Percentiles rank a stretch among this genome's conserved stretches.
These are phyloP conservation scores for Tigriopus californicus DNA, from an alignment of 2,888 invertebrate species.

Conservation along the genomic window DNA sequence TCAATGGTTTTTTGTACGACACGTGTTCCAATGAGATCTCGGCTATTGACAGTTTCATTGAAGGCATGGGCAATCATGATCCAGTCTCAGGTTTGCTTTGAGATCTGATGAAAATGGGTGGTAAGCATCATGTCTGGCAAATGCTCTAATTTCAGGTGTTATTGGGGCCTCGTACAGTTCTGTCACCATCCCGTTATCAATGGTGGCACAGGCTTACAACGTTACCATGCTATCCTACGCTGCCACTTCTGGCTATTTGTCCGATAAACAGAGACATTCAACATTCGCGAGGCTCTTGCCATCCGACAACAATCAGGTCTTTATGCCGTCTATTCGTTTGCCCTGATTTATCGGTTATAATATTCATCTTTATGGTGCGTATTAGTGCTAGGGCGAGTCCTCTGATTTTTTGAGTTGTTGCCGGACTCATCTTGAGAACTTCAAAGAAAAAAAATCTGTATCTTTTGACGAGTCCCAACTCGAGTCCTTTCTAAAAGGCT, in stretches of 20 bases:
- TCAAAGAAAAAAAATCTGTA: too few relatives aligned
- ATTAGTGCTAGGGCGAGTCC: too few relatives aligned
- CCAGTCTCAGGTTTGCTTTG: not conserved
- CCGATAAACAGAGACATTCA: not conserved
- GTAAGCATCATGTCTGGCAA: not conserved
- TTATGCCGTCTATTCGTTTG: too few relatives aligned
- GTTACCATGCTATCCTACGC: constrained; percentile 1
- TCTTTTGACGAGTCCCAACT: too few relatives aligned
- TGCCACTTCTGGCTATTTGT: not conserved
- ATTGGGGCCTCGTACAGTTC: constrained; percentile 1
- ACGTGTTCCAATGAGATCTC: constrained; percentile 7
- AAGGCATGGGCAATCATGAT: too few relatives aligned
- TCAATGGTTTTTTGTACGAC: not conserved
- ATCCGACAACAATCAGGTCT: not conserved
- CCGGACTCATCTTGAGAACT: too few relatives aligned
- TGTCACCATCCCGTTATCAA: not conserved
- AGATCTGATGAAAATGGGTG: not conserved
- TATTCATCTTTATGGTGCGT: too few relatives aligned
- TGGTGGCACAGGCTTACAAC: not conserved
- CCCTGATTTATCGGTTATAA: too few relatives aligned
- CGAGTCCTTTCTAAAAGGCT: too few relatives aligned
- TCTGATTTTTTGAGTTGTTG: too few relatives aligned
- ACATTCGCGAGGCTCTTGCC: not conserved
- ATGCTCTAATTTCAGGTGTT: not conserved
- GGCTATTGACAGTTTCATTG: not conserved